These are phyloP conservation scores for Dendronephthya gigantea DNA, from an alignment of 64 coral and sea anemone genomes.

Conservation along the genomic window DNA sequence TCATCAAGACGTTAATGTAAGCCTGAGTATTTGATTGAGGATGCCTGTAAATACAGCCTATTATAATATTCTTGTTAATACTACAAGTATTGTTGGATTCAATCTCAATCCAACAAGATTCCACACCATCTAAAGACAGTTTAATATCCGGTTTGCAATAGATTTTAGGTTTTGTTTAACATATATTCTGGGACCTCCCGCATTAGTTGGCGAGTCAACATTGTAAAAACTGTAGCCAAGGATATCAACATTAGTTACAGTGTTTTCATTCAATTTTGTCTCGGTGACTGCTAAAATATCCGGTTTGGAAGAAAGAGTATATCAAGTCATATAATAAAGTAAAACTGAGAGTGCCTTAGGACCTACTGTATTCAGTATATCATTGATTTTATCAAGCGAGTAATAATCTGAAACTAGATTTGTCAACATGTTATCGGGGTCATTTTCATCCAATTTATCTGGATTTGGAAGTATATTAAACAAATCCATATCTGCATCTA, in stretches of 20 bases:
- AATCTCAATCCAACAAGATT: conserved; percentile 49
- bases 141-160: conserved; percentile 51
- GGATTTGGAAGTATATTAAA: conserved; percentile 31
- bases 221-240: conserved; percentile 16
- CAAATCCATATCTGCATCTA: not conserved
- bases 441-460: conserved; percentile 41
- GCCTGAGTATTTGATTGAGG: conserved; percentile 22
- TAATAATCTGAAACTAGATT: conserved; percentile 12
- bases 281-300: conserved; percentile 33
- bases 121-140: conserved; percentile 39
- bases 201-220: conserved; percentile 23
- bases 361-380: not conserved
- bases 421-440: conserved; percentile 6
- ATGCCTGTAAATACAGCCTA: conserved; percentile 47
- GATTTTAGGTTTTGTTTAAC: conserved; percentile 25
- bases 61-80: conserved; percentile 14
- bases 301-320: not conserved
- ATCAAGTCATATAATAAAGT: conserved; percentile 23
- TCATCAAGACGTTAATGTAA: conserved; percentile 30
- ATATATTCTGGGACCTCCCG: conserved; percentile 31
- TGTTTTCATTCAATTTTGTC: conserved; percentile 37
- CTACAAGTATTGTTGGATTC: not conserved
- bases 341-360: not conserved
- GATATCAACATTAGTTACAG: conserved; percentile 11
- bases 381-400: not conserved